Percentiles rank a stretch among this genome's conserved stretches.
Evolutionary conservation across 1,140 invertebrate genomes (phyloP).

Genomic region (Arion vulgaris): DNA sequence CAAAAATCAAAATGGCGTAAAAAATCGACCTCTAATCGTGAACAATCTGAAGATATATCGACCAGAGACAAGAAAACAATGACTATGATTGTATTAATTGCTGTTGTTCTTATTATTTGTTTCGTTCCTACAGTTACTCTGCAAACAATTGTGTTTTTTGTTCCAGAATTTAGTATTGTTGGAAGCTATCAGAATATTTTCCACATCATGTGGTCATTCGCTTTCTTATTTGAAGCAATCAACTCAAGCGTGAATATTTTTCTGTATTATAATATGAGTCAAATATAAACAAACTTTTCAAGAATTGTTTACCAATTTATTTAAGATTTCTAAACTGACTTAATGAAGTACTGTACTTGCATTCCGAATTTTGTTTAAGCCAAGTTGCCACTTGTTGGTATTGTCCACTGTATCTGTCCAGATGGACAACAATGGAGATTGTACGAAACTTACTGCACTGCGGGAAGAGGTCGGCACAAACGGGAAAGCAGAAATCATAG

Average conservation of each 20-base stretch:
- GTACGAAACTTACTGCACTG: no score
- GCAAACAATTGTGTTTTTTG: background rate
- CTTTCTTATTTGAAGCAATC: background rate
- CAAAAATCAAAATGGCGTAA: constrained; percentile 5
- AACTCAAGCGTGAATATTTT: constrained; percentile 7
- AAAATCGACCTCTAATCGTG: background rate
- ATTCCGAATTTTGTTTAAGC: no score
- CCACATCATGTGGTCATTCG: background rate
- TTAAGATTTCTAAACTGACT: no score
- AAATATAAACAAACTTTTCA: background rate
- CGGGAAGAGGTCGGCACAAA: no score
- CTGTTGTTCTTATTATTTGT: background rate
- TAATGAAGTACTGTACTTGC: no score
- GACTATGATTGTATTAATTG: background rate
- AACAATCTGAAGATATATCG: background rate
- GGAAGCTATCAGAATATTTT: background rate
- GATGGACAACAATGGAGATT: no score
- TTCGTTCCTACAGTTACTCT: background rate
- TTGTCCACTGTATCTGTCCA: no score
- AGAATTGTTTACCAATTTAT: no score
- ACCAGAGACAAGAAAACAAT: background rate
- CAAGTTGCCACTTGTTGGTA: no score
- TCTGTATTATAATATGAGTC: constrained; percentile 15
- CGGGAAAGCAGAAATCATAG: no score
- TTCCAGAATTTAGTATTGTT: background rate